These are phyloP conservation scores for Tyria jacobaeae DNA, from an alignment of 2,888 invertebrate genomes.

Conservation along the genomic window DNA sequence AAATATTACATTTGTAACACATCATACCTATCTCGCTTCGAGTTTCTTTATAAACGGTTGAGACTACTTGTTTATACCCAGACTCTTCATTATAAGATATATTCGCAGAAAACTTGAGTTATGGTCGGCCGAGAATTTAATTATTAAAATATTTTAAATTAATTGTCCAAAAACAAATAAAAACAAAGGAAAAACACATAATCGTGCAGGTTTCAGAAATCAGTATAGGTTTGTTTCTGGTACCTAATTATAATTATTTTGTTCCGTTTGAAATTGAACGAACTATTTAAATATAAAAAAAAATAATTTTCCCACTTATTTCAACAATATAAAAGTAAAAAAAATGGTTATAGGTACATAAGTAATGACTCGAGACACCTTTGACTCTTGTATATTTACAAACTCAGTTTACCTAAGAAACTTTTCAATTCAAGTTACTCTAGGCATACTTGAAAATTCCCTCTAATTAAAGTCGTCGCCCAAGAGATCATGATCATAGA, in stretches of 20 bases:
- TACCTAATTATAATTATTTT: background rate
- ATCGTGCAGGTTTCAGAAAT: too few relatives aligned
- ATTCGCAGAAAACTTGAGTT: too few relatives aligned
- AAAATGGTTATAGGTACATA: background rate
- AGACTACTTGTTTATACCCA: too few relatives aligned
- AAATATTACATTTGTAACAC: too few relatives aligned
- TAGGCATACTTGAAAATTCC: slow-evolving; percentile 37
- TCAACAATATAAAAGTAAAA: background rate
- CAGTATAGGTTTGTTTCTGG: too few relatives aligned
- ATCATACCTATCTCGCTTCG: too few relatives aligned
- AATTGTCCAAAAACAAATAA: too few relatives aligned
- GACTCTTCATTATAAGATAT: too few relatives aligned
- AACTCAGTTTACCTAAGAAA: slow-evolving; percentile 30
- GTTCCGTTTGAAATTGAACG: background rate
- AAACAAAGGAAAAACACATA: too few relatives aligned
- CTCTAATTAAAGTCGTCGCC: slow-evolving; percentile 51
- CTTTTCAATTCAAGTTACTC: slow-evolving; percentile 45
- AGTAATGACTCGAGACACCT: slow-evolving; percentile 6
- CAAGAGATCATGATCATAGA: slow-evolving; percentile 32
- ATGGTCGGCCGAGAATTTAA: too few relatives aligned
- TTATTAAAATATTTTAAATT: too few relatives aligned
- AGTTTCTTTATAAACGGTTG: too few relatives aligned
- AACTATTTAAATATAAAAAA: background rate
- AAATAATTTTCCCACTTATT: background rate
- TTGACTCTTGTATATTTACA: slow-evolving; percentile 30